Evolutionary conservation across 2,797 vertebrate genomes (phyloP), one percentile per base, ranked within the genome.

Genomic region (Acanthurus lineatus): DNA sequence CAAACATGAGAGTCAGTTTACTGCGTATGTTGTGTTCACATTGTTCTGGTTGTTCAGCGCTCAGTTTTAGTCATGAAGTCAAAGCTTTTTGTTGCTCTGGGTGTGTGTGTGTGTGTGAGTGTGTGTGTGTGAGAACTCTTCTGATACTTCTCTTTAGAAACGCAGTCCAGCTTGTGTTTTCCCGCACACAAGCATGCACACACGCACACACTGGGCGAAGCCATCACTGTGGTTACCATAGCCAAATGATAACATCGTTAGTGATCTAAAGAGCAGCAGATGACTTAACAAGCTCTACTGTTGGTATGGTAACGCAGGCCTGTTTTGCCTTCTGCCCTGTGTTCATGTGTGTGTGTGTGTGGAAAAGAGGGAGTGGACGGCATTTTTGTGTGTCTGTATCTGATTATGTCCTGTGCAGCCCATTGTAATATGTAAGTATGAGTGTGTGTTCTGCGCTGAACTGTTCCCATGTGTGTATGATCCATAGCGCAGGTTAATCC

Each of bases 401-500:
- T 88, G 80, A 85, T 77, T 84, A 67, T 73, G 61, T 58, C 58
- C 67, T 52, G 20, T 35, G 16, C 25, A 9, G 65, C 44, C 52
- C 52, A 35, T 77, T 69, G 57, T 44, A 42, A 59, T 35, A n/a
- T 63, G 22, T 47, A 64, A 10, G 20, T 52, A 64, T 12, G 76
- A n/a, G 76, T 81, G 66, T 65, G 84, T 61, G 80, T 62, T 64
- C 38, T 69, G 82, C 65, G 51, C 73, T 65, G 77, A 81, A 76
- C 73, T 61, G 75, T 90, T 89, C 79, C 73, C 70, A 62, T 82
- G 73, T 85, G 85, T 83, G 86, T 70, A 79, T 68, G 89, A 93
- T 87, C 88, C 86, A 88, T 87, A 83, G 82, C 73, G 9, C 86
- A 91, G 88, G 86, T 93, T 93, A 94, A 94, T 93, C 92, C 89